phyloP scores from a whole-genome alignment of 2,797 vertebrate species.

The Gila robusta region DNA sequence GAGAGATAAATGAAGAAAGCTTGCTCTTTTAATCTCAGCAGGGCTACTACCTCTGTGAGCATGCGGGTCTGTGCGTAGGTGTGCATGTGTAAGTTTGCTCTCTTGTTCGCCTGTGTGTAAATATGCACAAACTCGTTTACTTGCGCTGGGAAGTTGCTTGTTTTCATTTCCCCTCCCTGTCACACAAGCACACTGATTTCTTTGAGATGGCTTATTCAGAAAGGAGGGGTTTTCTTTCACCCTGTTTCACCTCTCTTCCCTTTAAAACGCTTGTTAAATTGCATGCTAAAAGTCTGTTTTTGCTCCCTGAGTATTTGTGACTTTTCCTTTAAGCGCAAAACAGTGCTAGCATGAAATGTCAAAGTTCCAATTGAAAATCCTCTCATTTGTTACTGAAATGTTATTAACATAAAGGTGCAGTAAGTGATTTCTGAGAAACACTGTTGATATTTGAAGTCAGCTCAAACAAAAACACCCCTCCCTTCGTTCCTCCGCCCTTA shows the following conservation, averaged over 20 bases:
- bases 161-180: constrained; percentile 41
- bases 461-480: not conserved
- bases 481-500: not conserved
- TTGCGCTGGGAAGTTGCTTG: constrained; percentile 30
- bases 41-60: constrained; percentile 15
- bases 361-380: not conserved
- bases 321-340: not conserved
- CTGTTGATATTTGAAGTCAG: not conserved
- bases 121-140: constrained; percentile 30
- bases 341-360: not conserved
- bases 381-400: not conserved
- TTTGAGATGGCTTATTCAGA: constrained; percentile 37
- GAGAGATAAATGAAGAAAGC: constrained; percentile 51
- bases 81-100: constrained; percentile 14
- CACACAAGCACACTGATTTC: constrained; percentile 34
- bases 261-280: constrained; percentile 14
- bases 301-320: not conserved
- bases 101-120: constrained; percentile 31
- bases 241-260: not conserved
- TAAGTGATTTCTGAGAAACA: not conserved
- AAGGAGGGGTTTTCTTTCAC: constrained; percentile 20
- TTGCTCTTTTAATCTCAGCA: constrained; percentile 48
- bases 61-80: constrained; percentile 21
- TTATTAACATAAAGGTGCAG: not conserved
- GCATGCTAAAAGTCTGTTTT: not conserved